Evolutionary conservation across 1,140 invertebrate genomes (phyloP).

Genomic region (Pentalonia nigronervosa): DNA sequence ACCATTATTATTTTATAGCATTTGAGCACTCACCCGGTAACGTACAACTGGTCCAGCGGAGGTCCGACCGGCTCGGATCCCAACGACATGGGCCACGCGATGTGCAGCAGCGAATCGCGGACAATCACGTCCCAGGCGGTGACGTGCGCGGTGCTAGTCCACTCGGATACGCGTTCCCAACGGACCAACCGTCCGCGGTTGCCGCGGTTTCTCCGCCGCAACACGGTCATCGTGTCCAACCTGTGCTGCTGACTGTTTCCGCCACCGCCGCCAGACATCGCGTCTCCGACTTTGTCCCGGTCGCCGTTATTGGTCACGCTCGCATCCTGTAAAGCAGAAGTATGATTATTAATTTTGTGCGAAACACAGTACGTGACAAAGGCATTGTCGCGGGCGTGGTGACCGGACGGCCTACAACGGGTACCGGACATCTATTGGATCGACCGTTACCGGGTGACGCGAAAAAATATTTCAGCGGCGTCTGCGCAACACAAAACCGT

Average conservation of each 20-base stretch:
- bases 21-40: slow-evolving; percentile 19
- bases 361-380: no score
- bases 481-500: no score
- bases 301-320: not conserved
- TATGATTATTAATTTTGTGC: no score
- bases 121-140: slow-evolving; percentile 65
- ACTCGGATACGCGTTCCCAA: slow-evolving; percentile 62
- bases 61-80: slow-evolving; percentile 61
- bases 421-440: no score
- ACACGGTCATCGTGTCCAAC: not conserved
- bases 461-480: no score
- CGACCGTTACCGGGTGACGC: no score
- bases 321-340: not conserved
- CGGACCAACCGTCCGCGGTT: slow-evolving; percentile 62
- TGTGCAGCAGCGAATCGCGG: slow-evolving; percentile 64
- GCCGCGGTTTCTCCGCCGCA: slow-evolving; percentile 49
- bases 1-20: no score
- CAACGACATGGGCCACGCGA: slow-evolving; percentile 65
- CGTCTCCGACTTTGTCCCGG: not conserved
- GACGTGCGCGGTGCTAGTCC: slow-evolving; percentile 60
- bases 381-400: no score
- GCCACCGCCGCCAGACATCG: not conserved
- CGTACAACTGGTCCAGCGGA: slow-evolving; percentile 55
- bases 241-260: not conserved
- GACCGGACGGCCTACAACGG: no score